Conservation (phyloP, 2,113 vertebrate genomes). For the Platycercus adscitus region DNA sequence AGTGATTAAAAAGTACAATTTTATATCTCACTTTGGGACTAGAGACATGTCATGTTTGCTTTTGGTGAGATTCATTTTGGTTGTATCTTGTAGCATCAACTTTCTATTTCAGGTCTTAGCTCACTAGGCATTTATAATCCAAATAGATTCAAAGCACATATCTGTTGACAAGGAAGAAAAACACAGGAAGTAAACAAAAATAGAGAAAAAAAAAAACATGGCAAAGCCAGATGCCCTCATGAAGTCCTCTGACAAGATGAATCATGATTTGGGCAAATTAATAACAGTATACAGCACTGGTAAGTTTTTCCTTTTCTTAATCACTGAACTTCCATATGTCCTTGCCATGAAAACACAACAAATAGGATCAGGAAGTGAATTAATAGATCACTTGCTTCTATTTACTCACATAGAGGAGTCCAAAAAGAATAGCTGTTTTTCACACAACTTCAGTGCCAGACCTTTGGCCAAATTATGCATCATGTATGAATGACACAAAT, state of each 20-base stretch:
- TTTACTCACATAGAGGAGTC: background rate
- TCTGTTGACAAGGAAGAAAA: constrained; percentile 42
- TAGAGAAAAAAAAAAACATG: constrained; percentile 12
- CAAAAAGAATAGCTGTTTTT: constrained; percentile 2
- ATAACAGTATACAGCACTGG: constrained; percentile 25
- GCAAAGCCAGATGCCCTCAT: constrained; percentile 15
- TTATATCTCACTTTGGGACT: background rate
- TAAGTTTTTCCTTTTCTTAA: constrained; percentile 59
- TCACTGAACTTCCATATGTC: background rate
- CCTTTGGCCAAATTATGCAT: background rate
- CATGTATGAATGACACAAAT: background rate
- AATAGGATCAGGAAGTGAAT: constrained; percentile 40
- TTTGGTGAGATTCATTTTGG: background rate
- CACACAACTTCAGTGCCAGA: background rate
- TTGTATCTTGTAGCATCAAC: background rate
- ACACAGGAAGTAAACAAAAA: constrained; percentile 43
- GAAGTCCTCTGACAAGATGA: constrained; percentile 45
- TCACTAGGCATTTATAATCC: constrained; percentile 27
- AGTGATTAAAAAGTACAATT: background rate
- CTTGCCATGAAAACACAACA: constrained; percentile 12
- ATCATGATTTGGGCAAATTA: constrained; percentile 49
- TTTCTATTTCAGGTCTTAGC: constrained; percentile 31
- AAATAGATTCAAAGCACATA: constrained; percentile 19
- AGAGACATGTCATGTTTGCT: background rate
- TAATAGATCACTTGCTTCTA: constrained; percentile 16